These are phyloP conservation scores for Microchrysa polita DNA, from an alignment of 2,888 invertebrate genomes.

Conservation along the genomic window DNA sequence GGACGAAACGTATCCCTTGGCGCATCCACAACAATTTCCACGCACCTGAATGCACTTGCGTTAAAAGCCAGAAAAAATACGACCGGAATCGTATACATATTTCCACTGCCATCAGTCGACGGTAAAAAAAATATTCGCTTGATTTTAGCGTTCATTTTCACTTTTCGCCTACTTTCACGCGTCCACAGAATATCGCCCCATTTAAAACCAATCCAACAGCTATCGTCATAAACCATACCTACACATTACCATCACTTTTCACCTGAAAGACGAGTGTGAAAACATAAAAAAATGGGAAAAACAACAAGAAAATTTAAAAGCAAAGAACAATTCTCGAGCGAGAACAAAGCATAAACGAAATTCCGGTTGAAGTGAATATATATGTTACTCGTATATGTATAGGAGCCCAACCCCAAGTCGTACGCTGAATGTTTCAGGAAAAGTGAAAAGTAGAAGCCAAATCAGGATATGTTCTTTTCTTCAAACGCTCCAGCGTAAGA, in stretches of 20 bases:
- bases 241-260: slow-evolving; percentile 24
- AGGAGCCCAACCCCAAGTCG: too few species aligned
- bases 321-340: not conserved
- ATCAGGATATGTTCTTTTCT: too few species aligned
- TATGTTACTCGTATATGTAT: too few species aligned
- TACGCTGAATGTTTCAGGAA: too few species aligned
- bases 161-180: not conserved
- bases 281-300: not conserved
- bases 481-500: too few species aligned
- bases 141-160: slow-evolving; percentile 15
- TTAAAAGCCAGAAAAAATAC: not conserved
- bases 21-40: slow-evolving; percentile 2
- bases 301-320: slow-evolving; percentile 1
- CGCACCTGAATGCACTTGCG: slow-evolving; percentile 1
- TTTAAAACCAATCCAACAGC: not conserved
- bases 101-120: slow-evolving; percentile 14
- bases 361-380: not conserved
- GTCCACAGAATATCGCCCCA: not conserved
- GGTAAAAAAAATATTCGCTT: not conserved
- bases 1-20: not conserved
- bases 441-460: too few species aligned
- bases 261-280: slow-evolving; percentile 25
- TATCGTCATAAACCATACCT: slow-evolving; percentile 2
- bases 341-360: slow-evolving; percentile 10
- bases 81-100: not conserved